Conservation (phyloP, 2,797 vertebrate genomes). For the Gephyroberyx darwinii region DNA sequence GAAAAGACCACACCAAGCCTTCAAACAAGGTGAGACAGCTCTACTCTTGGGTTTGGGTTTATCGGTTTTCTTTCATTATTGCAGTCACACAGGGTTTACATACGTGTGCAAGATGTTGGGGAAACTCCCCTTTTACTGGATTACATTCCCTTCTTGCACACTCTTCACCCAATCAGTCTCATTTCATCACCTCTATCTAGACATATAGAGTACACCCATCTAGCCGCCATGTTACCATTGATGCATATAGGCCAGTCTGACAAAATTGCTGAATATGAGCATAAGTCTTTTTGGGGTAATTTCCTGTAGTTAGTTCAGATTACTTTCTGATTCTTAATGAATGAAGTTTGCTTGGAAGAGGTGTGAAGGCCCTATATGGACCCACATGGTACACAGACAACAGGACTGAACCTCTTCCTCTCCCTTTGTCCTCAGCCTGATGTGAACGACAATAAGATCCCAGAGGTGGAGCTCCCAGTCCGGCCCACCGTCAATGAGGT, state of each 20-base stretch:
- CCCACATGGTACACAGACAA: neutral
- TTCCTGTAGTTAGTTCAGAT: no score
- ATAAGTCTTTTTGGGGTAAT: no score
- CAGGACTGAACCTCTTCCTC: neutral
- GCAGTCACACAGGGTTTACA: neutral
- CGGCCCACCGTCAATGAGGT: slow-evolving; percentile 62
- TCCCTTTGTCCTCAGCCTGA: slow-evolving; percentile 56
- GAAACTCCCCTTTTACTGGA: neutral
- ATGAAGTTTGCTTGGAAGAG: no score
- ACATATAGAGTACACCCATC: no score
- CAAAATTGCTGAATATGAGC: no score
- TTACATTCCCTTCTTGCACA: neutral
- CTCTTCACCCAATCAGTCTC: no score
- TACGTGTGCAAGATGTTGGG: no score
- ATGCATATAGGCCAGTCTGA: no score
- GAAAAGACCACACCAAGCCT: neutral
- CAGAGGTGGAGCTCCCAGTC: slow-evolving; percentile 70
- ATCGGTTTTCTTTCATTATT: neutral
- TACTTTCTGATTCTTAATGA: no score
- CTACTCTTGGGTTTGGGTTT: neutral
- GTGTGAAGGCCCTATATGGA: no score
- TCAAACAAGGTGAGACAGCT: slow-evolving; percentile 62
- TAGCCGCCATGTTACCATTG: no score
- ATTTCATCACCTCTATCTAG: no score
- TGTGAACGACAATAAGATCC: slow-evolving; percentile 83